These are phyloP conservation scores for Eudemis profundana DNA, from an alignment of 2,888 invertebrate species.

Conservation along the genomic window DNA sequence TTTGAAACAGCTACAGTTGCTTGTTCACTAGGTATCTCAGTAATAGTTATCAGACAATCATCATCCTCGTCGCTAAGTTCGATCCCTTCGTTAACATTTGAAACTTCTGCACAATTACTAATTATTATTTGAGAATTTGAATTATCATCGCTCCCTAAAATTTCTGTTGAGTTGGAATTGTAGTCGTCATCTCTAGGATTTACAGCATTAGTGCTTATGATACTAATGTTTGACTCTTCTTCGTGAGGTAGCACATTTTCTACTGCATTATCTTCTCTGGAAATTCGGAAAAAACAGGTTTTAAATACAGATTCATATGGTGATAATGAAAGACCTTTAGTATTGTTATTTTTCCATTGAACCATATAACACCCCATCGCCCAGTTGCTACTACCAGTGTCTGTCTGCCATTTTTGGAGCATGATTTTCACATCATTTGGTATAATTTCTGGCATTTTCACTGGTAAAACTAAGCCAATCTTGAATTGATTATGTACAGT, in stretches of 20 bases:
- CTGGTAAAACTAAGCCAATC: slow-evolving; percentile 9
- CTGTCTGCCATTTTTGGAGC: slow-evolving; percentile 20
- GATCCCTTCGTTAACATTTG: not conserved
- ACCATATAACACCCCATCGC: slow-evolving; percentile 35
- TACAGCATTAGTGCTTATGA: not conserved
- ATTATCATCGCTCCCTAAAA: not conserved
- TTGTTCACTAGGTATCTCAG: not conserved
- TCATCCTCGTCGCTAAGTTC: slow-evolving; percentile 9
- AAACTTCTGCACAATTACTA: not conserved
- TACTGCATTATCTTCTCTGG: not conserved
- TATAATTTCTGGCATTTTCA: slow-evolving; percentile 15
- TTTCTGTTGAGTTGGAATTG: not conserved
- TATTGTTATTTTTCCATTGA: slow-evolving; percentile 27
- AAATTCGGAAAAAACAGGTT: not conserved
- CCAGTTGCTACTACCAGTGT: slow-evolving; percentile 26
- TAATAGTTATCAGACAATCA: slow-evolving; percentile 20
- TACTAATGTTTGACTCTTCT: not conserved
- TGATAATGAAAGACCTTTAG: not conserved
- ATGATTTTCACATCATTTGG: slow-evolving; percentile 1
- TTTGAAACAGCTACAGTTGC: not conserved
- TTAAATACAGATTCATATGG: slow-evolving; percentile 33
- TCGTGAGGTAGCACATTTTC: not conserved
- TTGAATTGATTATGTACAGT: slow-evolving; percentile 18
- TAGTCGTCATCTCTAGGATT: not conserved
- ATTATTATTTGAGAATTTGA: not conserved